Evolutionary conservation across 2,888 invertebrate species (phyloP), one percentile per base, ranked within the genome.

Genomic region (Meloe dianella): DNA sequence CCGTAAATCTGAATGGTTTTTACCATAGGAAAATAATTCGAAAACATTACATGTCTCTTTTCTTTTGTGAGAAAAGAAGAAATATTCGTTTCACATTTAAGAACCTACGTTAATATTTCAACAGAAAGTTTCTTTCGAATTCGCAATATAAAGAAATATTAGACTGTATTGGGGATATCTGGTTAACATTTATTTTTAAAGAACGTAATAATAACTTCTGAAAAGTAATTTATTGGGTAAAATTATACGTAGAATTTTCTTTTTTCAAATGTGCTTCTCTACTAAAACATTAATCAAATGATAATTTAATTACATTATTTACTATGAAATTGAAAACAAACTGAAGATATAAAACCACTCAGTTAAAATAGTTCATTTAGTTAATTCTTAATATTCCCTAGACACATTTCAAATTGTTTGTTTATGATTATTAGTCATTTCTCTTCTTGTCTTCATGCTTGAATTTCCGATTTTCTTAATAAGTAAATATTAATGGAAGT

Each of bases 171-270:
- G 57, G 24, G 22, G 56, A 63, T 61, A 64, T 65, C 60, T 67
- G 59, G 62, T 59, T 60, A 65, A 62, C 64, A 67, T 62, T 35
- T 57, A 64, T 64, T 64, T 63, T 66, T 62, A 57, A 63, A 41
- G 47, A 67, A 64, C 20, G 58, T 57, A 51, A 60, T 35, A 62
- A 64, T 61, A 67, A 67, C 64, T 54, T 54, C 24, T 54, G 24
- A 27, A 27, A 54, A 27, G n/a, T 54, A 27, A 54, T 54, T 54
- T 27, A 27, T 54, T 54, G 54, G n/a, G 27, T 54, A 14, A 12
- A 54, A 54, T 54, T 51, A 24, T 14, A 54, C 14, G 27, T n/a
- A 22, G 12, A 22, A n/a, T 27, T 54, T 54, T 24, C 22, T 24
- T n/a, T n/a, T n/a, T n/a, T n/a, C n/a, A 4, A 54, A 54, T 24